phyloP scores from a whole-genome alignment of 2,888 invertebrate genomes.

The Tineola bisselliella region DNA sequence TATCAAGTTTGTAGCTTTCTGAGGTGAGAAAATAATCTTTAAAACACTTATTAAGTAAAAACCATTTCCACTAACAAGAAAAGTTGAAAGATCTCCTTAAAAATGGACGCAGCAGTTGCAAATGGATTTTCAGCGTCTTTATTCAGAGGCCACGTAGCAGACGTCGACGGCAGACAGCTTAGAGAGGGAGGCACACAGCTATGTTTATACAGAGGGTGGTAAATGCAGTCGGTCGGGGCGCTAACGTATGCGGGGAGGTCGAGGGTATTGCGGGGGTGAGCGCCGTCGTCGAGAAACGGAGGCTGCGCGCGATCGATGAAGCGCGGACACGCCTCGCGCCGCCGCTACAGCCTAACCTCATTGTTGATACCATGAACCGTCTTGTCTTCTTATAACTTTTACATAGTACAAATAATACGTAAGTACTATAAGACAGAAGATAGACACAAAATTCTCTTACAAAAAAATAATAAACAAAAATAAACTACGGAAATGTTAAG shows the following conservation, averaged over 20 bases:
- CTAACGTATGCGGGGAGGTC: conserved; percentile 47
- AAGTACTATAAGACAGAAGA: background rate
- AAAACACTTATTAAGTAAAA: too few relatives aligned
- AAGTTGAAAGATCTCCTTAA: background rate
- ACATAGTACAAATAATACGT: background rate
- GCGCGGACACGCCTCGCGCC: conserved; percentile 66
- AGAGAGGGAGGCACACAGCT: conserved; percentile 20
- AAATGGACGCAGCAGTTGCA: background rate
- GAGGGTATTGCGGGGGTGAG: conserved; percentile 18
- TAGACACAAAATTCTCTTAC: too few relatives aligned
- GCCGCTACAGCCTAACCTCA: conserved; percentile 38
- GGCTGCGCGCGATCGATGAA: conserved; percentile 62
- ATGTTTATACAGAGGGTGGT: conserved; percentile 50
- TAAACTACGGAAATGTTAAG: background rate
- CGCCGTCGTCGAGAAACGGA: conserved; percentile 65
- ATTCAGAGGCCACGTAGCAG: conserved; percentile 21
- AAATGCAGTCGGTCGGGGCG: conserved; percentile 66
- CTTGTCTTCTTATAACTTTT: conserved; percentile 17
- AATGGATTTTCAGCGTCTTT: background rate
- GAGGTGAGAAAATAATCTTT: background rate
- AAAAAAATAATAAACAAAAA: background rate
- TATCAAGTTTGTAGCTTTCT: background rate
- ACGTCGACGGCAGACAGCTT: conserved; percentile 42
- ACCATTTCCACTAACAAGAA: background rate
- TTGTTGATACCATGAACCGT: conserved; percentile 45